These are phyloP conservation scores for Ceyx cyanopectus DNA, from an alignment of 2,113 vertebrate species.

Conservation along the genomic window DNA sequence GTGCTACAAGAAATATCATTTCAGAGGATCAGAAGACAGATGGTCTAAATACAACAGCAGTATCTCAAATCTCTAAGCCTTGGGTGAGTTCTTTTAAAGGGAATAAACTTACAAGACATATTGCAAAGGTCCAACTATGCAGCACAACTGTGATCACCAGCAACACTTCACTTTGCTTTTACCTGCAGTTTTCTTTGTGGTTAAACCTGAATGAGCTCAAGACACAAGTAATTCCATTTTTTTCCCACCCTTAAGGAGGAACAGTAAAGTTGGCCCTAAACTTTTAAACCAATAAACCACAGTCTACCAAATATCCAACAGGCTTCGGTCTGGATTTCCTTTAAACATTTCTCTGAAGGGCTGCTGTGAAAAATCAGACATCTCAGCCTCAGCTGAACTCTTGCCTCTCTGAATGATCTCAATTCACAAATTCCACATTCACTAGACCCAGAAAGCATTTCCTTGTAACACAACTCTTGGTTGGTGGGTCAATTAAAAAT, in stretches of 20 bases:
- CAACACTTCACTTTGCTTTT: background rate
- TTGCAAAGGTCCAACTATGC: background rate
- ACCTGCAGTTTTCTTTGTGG: background rate
- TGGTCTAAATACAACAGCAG: background rate
- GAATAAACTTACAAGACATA: background rate
- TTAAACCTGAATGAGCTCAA: background rate
- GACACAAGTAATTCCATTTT: background rate
- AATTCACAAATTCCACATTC: background rate
- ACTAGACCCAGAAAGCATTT: background rate
- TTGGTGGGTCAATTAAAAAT: constrained; percentile 32
- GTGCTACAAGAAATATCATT: constrained; percentile 9
- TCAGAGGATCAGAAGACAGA: background rate
- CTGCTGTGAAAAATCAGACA: background rate
- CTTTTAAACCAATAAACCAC: background rate
- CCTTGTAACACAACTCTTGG: background rate
- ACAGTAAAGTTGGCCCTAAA: background rate
- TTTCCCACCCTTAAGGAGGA: background rate
- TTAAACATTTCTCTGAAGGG: background rate
- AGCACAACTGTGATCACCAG: background rate
- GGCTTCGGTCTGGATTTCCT: background rate
- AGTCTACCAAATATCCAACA: background rate
- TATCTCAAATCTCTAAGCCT: background rate
- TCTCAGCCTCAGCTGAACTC: background rate
- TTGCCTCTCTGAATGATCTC: background rate
- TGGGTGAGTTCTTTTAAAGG: background rate